phyloP scores from a whole-genome alignment of 2,888 invertebrate species.

The Leucania comma region DNA sequence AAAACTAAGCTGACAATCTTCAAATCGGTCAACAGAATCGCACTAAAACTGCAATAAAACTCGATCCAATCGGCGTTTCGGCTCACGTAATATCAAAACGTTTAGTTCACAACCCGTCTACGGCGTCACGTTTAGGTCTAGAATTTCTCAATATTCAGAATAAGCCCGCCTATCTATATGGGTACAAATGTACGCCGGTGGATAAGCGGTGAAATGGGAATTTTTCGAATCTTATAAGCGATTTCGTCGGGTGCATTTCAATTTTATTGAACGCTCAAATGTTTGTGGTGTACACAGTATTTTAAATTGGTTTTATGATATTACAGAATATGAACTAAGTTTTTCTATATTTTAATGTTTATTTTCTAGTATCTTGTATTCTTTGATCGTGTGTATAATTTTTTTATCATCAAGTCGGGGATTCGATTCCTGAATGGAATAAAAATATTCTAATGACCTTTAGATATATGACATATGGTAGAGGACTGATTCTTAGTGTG shows the following conservation, averaged over 20 bases:
- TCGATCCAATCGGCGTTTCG: constrained; percentile 53
- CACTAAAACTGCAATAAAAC: constrained; percentile 24
- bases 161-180: constrained; percentile 66
- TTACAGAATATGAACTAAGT: constrained; percentile 4
- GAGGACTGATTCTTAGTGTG: no score
- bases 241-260: constrained; percentile 74
- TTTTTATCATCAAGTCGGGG: no score
- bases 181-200: constrained; percentile 50
- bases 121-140: constrained; percentile 77
- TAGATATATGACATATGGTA: no score
- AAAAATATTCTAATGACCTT: no score
- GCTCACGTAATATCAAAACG: constrained; percentile 63
- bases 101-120: constrained; percentile 63
- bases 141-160: constrained; percentile 80
- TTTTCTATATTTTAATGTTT: not conserved
- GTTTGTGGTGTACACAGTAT: constrained; percentile 64
- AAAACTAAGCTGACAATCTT: constrained; percentile 8
- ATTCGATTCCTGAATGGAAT: no score
- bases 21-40: constrained; percentile 17
- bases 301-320: constrained; percentile 53
- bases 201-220: constrained; percentile 65
- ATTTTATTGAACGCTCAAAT: constrained; percentile 69
- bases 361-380: no score
- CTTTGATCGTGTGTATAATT: no score
- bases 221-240: constrained; percentile 73